These are phyloP conservation scores for Gouania willdenowi DNA, from an alignment of 2,797 vertebrate species.

Conservation along the genomic window DNA sequence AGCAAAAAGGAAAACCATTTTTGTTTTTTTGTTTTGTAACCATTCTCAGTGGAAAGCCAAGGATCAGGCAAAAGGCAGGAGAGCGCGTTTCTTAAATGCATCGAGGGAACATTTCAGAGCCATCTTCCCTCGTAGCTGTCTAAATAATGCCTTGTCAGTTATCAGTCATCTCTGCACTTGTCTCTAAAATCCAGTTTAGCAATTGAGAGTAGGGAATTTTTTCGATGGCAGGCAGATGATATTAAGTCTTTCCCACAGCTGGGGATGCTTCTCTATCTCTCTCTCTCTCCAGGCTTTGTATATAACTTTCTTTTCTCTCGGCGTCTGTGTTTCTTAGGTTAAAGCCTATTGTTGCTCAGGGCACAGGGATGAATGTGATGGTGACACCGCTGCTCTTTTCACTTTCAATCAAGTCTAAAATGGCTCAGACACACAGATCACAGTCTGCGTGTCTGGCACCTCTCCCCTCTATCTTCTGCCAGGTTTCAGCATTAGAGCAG, in stretches of 20 bases:
- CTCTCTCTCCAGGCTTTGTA: neutral
- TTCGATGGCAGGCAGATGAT: conserved; percentile 20
- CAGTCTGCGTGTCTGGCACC: conserved; percentile 19
- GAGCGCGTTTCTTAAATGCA: conserved; percentile 32
- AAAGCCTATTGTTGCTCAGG: conserved; percentile 42
- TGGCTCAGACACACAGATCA: conserved; percentile 32
- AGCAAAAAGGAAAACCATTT: conserved; percentile 27
- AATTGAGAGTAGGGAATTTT: conserved; percentile 14
- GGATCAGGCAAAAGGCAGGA: conserved; percentile 19
- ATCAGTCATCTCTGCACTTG: conserved; percentile 13
- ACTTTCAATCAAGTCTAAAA: conserved; percentile 52
- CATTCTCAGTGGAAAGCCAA: conserved; percentile 16
- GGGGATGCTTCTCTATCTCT: neutral
- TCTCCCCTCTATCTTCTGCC: conserved; percentile 6
- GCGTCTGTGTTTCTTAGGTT: conserved; percentile 15
- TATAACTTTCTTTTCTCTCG: neutral
- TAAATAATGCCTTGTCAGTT: conserved; percentile 30
- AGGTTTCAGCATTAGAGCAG: conserved; percentile 15
- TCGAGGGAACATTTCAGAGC: conserved; percentile 20
- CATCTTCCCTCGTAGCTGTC: conserved; percentile 11
- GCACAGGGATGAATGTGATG: conserved; percentile 38
- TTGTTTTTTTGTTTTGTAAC: conserved; percentile 33
- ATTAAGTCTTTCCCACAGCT: conserved; percentile 5
- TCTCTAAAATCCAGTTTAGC: conserved; percentile 17
- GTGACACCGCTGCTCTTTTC: conserved; percentile 53